Evolutionary conservation across 2,888 invertebrate genomes (phyloP).

Genomic region (Ischnus inquisitorius): DNA sequence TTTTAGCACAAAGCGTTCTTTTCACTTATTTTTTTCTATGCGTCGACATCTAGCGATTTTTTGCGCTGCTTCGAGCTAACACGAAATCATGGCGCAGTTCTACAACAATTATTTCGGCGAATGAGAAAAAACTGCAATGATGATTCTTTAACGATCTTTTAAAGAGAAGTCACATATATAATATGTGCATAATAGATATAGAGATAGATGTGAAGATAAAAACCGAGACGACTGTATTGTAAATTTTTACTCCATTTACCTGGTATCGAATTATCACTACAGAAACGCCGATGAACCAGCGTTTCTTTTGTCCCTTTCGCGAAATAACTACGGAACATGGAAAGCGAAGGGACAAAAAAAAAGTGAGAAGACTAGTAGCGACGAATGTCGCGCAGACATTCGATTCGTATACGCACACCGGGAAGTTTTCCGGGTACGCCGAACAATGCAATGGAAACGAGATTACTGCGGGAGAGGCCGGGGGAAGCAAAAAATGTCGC

Average conservation of each 20-base stretch:
- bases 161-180: neutral
- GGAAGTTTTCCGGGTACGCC: conserved; percentile 3
- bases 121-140: neutral
- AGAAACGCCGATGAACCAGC: neutral
- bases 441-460: conserved; percentile 44
- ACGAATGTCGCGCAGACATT: conserved; percentile 13
- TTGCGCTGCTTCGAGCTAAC: neutral
- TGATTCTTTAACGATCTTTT: neutral
- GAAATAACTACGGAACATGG: neutral
- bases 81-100: neutral
- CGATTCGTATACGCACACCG: conserved; percentile 22
- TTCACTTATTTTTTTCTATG: neutral
- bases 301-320: neutral
- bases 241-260: neutral
- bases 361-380: neutral
- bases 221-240: neutral
- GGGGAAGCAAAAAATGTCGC: conserved; percentile 20
- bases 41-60: neutral
- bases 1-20: neutral
- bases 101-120: conserved; percentile 14
- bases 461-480: conserved; percentile 31
- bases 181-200: neutral
- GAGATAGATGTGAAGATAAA: neutral
- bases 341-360: neutral
- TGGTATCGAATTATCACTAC: neutral